A percentile compares a stretch with the other conserved stretches of the same genome.
Evolutionary conservation across 2,888 invertebrate genomes (phyloP).

Genomic region (Phaonia tiefii): DNA sequence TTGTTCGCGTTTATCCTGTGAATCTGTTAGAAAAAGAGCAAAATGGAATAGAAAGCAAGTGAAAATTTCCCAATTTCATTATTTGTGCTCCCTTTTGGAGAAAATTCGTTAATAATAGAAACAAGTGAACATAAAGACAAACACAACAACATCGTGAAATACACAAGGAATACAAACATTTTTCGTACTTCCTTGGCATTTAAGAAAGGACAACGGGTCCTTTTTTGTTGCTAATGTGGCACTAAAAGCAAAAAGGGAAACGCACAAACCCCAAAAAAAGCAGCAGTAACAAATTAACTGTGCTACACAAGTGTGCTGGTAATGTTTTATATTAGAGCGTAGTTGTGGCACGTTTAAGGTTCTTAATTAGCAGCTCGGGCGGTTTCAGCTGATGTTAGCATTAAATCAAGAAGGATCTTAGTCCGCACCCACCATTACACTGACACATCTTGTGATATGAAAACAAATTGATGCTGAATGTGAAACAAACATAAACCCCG

Average conservation of each 20-base stretch:
- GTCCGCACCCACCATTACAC: slow-evolving; percentile 2
- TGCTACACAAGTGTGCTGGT: slow-evolving; percentile 46
- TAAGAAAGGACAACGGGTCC: background rate
- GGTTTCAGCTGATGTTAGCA: slow-evolving; percentile 61
- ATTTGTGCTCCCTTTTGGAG: slow-evolving; percentile 8
- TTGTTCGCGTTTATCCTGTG: slow-evolving; percentile 27
- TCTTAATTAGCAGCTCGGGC: slow-evolving; percentile 56
- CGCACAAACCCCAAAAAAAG: background rate
- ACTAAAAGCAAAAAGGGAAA: slow-evolving; percentile 9
- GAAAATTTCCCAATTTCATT: slow-evolving; percentile 7
- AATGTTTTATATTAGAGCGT: slow-evolving; percentile 15
- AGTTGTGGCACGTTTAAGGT: slow-evolving; percentile 50
- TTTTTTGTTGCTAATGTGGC: background rate
- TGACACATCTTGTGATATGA: slow-evolving; percentile 2
- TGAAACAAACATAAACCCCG: slow-evolving; percentile 25
- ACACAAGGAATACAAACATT: slow-evolving; percentile 12
- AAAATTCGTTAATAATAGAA: slow-evolving; percentile 12
- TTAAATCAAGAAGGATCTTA: slow-evolving; percentile 56
- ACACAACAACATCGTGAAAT: background rate
- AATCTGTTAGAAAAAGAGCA: slow-evolving; percentile 19
- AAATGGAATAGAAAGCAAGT: slow-evolving; percentile 7
- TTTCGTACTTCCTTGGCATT: slow-evolving; percentile 15
- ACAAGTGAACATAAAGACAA: slow-evolving; percentile 9
- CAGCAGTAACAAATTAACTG: slow-evolving; percentile 40
- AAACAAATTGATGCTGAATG: background rate